Percentiles rank a stretch among this genome's conserved stretches.
These are phyloP conservation scores for Lasiurus borealis DNA, from an alignment of 2,113 vertebrate genomes.

Conservation along the genomic window DNA sequence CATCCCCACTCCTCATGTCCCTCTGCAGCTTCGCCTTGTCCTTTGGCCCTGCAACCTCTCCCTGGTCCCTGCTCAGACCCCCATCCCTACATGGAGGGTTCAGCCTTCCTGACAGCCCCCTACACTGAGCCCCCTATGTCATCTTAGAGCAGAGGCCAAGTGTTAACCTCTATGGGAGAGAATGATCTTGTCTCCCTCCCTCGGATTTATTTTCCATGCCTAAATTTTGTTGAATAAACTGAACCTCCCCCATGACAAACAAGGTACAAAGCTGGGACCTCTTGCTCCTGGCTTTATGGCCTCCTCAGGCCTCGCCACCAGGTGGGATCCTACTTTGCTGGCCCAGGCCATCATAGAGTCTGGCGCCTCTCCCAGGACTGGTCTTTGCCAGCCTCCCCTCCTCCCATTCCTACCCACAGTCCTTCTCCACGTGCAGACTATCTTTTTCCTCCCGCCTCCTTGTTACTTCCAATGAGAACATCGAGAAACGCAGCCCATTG, in stretches of 20 bases:
- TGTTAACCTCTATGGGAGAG: not conserved
- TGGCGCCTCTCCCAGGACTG: not conserved
- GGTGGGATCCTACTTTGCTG: not conserved
- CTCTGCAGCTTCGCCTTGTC: not conserved
- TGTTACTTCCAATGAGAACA: not conserved
- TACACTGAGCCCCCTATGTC: not conserved
- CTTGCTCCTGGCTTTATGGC: not conserved
- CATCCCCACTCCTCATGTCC: fast-evolving
- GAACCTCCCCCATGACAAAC: not conserved
- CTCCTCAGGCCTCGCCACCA: not conserved
- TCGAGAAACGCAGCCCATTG: fast-evolving
- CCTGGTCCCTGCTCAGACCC: too few relatives aligned
- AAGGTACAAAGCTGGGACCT: not conserved
- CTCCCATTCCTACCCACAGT: fast-evolving
- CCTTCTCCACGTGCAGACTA: not conserved
- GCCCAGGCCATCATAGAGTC: not conserved
- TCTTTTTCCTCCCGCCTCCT: not conserved
- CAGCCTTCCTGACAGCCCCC: not conserved
- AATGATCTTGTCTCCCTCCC: fast-evolving
- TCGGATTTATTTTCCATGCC: fast-evolving
- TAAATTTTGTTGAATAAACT: not conserved
- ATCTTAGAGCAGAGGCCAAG: not conserved
- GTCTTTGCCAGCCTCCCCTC: not conserved
- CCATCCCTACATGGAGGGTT: not conserved
- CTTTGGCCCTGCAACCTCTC: not conserved